Evolutionary conservation across 2,888 invertebrate genomes (phyloP).

Genomic region (Thyatira batis): DNA sequence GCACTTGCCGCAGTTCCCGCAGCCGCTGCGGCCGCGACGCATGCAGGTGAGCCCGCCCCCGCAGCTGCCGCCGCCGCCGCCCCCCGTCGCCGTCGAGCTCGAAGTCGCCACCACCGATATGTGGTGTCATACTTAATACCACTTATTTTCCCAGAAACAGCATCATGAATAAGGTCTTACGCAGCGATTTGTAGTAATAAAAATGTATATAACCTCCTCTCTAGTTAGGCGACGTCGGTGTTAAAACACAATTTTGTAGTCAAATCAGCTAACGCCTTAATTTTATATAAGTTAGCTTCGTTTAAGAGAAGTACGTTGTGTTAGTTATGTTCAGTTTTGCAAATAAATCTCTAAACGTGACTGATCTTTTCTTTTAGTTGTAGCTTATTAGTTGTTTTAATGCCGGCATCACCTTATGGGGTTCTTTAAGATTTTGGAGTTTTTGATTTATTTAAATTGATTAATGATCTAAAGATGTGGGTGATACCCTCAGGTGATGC

Average conservation of each 20-base stretch:
- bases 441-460: conserved; percentile 3
- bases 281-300: not conserved
- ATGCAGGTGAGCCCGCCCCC: conserved; percentile 50
- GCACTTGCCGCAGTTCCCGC: conserved; percentile 27
- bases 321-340: conserved; percentile 37
- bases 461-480: conserved; percentile 16
- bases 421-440: conserved; percentile 16
- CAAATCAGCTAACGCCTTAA: not conserved
- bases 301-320: conserved; percentile 16
- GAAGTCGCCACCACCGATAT: conserved; percentile 74
- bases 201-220: conserved; percentile 13
- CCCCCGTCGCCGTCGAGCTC: conserved; percentile 71
- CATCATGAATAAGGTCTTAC: too few species aligned
- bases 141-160: conserved; percentile 13
- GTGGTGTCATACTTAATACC: conserved; percentile 58
- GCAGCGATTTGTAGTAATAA: too few species aligned
- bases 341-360: conserved; percentile 52
- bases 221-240: conserved; percentile 64
- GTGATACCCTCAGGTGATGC: conserved; percentile 63
- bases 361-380: conserved; percentile 33
- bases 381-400: conserved; percentile 54
- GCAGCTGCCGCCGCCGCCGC: conserved; percentile 36
- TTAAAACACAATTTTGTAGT: conserved; percentile 56
- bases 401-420: conserved; percentile 70
- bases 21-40: conserved; percentile 41